Percentiles rank a stretch among this genome's conserved stretches.
Conservation (phyloP, 30 jellyfish, hydroid and myxozoan genomes). For the Nemopilema nomurai region DNA sequence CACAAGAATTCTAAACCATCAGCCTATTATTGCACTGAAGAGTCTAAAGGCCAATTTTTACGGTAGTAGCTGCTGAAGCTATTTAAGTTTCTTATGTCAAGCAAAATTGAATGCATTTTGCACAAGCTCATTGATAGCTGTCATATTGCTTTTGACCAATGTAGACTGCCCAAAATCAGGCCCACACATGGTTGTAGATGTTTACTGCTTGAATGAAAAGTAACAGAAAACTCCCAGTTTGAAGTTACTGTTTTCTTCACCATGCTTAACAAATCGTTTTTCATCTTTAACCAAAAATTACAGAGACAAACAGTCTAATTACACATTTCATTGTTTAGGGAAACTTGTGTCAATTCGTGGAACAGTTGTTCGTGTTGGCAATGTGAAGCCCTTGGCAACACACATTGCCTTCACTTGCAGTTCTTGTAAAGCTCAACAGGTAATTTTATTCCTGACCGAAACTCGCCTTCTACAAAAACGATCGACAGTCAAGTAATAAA, state of each 20-base stretch:
- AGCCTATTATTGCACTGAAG: slow-evolving; percentile 74
- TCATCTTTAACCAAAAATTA: too few relatives aligned
- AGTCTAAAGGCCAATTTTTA: slow-evolving; percentile 76
- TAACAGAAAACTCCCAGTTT: too few relatives aligned
- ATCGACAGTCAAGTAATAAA: slow-evolving; percentile 84
- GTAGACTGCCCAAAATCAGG: too few relatives aligned
- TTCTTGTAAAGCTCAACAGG: slow-evolving; percentile 85
- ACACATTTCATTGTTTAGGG: slow-evolving; percentile 37
- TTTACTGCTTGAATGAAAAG: too few relatives aligned
- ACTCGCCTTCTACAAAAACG: slow-evolving; percentile 75
- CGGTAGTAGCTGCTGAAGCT: slow-evolving; percentile 45
- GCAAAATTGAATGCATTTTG: not conserved
- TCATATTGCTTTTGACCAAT: too few relatives aligned
- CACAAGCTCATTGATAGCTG: too few relatives aligned
- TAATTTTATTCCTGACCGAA: slow-evolving; percentile 3
- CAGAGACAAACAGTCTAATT: not conserved
- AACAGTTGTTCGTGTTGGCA: slow-evolving; percentile 93
- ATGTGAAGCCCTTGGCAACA: slow-evolving; percentile 81
- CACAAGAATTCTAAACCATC: slow-evolving; percentile 69
- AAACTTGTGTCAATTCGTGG: slow-evolving; percentile 87
- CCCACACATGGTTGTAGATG: too few relatives aligned
- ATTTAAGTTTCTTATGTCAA: too few relatives aligned
- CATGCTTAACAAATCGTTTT: too few relatives aligned
- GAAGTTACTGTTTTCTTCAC: too few relatives aligned
- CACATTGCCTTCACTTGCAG: slow-evolving; percentile 78